Evolutionary conservation across 2,797 vertebrate species (phyloP).

Genomic region (Thaleichthys pacificus): DNA sequence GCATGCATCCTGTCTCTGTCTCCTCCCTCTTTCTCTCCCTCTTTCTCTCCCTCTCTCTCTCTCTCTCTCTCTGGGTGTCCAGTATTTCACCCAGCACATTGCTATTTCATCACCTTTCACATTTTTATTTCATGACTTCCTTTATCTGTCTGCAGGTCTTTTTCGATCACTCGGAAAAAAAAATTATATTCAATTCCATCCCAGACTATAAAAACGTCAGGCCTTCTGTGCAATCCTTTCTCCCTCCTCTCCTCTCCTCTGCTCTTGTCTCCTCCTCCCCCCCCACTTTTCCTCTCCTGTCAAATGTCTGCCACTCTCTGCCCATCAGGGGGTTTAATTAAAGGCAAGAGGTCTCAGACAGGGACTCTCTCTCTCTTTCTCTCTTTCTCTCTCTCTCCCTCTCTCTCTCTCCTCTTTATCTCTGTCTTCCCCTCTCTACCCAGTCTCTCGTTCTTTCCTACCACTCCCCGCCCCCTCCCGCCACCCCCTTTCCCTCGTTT

Average conservation of each 20-base stretch:
- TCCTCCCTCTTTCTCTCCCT: not conserved
- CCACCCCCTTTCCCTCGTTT: not conserved
- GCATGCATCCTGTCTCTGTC: not conserved
- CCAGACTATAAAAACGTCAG: not conserved
- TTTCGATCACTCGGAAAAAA: not conserved
- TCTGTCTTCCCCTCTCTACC: not conserved
- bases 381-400: not conserved
- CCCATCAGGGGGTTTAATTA: slow-evolving; percentile 40
- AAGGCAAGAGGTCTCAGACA: slow-evolving; percentile 34
- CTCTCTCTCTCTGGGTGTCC: slow-evolving; percentile 1
- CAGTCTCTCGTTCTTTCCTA: not conserved
- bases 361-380: slow-evolving; percentile 1
- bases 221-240: slow-evolving; percentile 2
- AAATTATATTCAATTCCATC: not conserved
- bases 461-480: not conserved
- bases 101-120: slow-evolving; percentile 5
- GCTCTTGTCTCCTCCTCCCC: slow-evolving; percentile 8
- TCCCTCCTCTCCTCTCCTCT: not conserved
- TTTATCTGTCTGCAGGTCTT: not conserved
- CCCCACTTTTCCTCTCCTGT: slow-evolving; percentile 17
- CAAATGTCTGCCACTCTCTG: slow-evolving; percentile 27
- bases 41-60: too few relatives aligned
- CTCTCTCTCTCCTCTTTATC: slow-evolving; percentile 7
- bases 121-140: not conserved
- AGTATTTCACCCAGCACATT: not conserved